Evolutionary conservation across 2,888 invertebrate genomes (phyloP), one percentile per base, ranked within the genome.

Genomic region (Ryuthela nishihirai): DNA sequence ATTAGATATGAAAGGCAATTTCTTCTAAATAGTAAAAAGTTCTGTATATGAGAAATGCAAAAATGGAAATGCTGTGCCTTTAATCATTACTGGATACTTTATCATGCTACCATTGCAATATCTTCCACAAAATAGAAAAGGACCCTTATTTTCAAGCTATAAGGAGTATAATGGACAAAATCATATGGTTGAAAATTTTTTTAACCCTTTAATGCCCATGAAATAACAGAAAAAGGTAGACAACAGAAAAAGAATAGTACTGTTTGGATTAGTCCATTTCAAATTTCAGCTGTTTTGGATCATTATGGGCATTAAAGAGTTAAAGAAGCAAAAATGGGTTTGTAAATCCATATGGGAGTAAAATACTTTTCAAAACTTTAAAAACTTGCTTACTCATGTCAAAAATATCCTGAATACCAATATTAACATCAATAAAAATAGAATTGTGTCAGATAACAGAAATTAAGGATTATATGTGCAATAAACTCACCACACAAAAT

Each of bases 191-290:
- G n/a, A n/a, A n/a, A n/a, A n/a, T n/a, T n/a, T n/a, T n/a, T n/a
- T n/a, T n/a, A n/a, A n/a, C n/a, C n/a, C n/a, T n/a, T n/a, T n/a
- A 52, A 21, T 34, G 38, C 26, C 52, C 56, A 50, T 58, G 34
- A 15, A 41, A 10, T 36, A 12, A 35, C 21, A 40, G 24, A 25
- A 38, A 1, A 42, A 26, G n/a, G n/a, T 25, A n/a, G 4, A 25
- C 9, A 26, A 29, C 10, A 29, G 3, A 6, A 2, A 3, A 29
- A 17, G 10, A 3, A 26, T 29, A 9, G 2, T 35, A 34, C 5
- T 15, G 17, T 35, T 12, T 15, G 17, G 35, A 35, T 7, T 12
- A 15, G 17, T 12, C 4, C n/a, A 12, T 35, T 5, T 15, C 12
- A 35, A 7, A 38, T 9, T 44, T 7, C 9, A 24, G 4, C 25